Evolutionary conservation across 2,888 invertebrate genomes (phyloP).

Genomic region (Dynastes hyllus): DNA sequence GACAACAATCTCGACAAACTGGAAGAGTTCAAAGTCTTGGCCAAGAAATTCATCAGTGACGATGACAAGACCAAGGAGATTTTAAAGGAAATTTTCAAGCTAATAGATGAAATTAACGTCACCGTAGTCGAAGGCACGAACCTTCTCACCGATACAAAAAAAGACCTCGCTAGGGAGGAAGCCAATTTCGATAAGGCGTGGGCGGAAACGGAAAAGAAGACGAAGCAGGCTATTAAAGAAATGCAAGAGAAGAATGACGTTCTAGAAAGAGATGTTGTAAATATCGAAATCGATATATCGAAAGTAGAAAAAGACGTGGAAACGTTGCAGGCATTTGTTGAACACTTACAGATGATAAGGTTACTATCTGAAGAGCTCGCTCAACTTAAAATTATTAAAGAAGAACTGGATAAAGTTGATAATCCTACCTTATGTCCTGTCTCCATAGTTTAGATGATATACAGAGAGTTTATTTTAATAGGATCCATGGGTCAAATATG

Average conservation of each 20-base stretch:
- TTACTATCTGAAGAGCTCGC: slow-evolving; percentile 30
- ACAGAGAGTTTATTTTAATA: too few species aligned
- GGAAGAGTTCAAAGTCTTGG: background rate
- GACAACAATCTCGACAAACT: background rate
- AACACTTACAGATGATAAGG: slow-evolving; percentile 13
- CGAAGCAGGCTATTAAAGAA: background rate
- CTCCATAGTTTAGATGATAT: background rate
- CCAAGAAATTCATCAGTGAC: background rate
- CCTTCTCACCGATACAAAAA: background rate
- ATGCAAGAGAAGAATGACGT: background rate
- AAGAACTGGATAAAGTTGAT: slow-evolving; percentile 51
- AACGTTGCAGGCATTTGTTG: slow-evolving; percentile 23
- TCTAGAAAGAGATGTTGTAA: slow-evolving; percentile 35
- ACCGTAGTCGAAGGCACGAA: background rate
- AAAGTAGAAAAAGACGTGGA: slow-evolving; percentile 30
- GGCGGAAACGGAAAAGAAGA: background rate
- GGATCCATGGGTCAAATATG: too few species aligned
- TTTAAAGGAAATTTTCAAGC: background rate
- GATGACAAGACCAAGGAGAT: background rate
- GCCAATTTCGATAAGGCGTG: background rate
- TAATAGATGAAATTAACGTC: background rate
- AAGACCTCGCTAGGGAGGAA: background rate
- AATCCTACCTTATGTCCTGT: background rate
- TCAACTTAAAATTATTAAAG: slow-evolving; percentile 48
- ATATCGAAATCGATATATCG: slow-evolving; percentile 44